Evolutionary conservation across 2,888 invertebrate species (phyloP).

Genomic region (Heliconius cydno): DNA sequence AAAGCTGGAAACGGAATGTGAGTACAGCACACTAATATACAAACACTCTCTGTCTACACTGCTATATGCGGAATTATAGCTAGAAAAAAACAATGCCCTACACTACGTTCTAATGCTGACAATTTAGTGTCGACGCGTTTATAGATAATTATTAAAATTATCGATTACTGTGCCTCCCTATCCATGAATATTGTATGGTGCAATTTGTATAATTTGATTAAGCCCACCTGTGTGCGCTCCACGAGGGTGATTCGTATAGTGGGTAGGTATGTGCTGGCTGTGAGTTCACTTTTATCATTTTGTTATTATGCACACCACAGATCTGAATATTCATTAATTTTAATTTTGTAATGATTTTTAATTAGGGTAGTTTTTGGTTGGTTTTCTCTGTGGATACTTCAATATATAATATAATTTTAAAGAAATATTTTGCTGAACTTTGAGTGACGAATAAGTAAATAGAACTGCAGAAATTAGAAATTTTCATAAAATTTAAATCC

Average conservation of each 20-base stretch:
- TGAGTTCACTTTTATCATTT: conserved; percentile 38
- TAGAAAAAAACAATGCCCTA: background rate
- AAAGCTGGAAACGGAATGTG: too few species aligned
- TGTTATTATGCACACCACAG: conserved; percentile 32
- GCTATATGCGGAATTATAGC: too few species aligned
- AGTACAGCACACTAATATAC: too few species aligned
- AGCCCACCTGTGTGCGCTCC: conserved; percentile 60
- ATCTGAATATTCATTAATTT: conserved; percentile 21
- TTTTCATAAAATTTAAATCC: too few species aligned
- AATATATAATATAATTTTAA: too few species aligned
- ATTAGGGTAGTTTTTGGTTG: background rate
- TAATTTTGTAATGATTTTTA: background rate
- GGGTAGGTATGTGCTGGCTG: conserved; percentile 30
- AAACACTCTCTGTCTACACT: too few species aligned
- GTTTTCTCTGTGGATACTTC: background rate
- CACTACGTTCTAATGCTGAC: background rate
- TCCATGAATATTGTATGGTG: conserved; percentile 81
- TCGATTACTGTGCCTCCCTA: conserved; percentile 59
- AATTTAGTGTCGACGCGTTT: conserved; percentile 33
- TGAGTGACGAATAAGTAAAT: too few species aligned
- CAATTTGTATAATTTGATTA: conserved; percentile 84
- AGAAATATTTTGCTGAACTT: too few species aligned
- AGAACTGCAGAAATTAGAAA: too few species aligned
- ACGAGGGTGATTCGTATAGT: conserved; percentile 29
- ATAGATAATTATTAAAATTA: conserved; percentile 39